These are phyloP conservation scores for Gyrodactylus bullatarudis DNA, from an alignment of 1,140 invertebrate species.

Conservation along the genomic window DNA sequence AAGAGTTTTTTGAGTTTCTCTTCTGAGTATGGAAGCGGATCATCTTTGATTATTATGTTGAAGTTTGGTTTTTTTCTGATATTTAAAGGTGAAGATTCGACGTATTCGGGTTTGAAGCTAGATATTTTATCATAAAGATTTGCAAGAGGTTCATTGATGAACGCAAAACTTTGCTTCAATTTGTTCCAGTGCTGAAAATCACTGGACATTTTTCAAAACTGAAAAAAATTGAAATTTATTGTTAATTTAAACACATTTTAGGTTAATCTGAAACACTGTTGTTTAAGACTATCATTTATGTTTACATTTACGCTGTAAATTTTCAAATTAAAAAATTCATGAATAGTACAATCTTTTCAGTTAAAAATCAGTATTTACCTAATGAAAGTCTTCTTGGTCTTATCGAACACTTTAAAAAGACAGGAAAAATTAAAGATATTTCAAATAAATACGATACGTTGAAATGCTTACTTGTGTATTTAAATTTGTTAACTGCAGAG, in stretches of 20 bases:
- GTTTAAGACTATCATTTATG: neutral
- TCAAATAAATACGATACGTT: too few species aligned
- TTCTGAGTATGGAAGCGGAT: neutral
- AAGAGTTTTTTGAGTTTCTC: neutral
- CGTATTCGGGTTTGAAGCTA: neutral
- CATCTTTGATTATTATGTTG: neutral
- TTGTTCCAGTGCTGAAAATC: neutral
- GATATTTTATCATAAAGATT: neutral
- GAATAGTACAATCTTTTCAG: neutral
- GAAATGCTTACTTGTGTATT: neutral
- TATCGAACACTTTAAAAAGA: neutral
- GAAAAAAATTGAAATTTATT: neutral
- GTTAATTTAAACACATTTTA: neutral
- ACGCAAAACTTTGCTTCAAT: neutral
- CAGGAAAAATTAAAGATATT: neutral
- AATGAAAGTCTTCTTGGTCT: neutral
- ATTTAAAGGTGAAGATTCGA: neutral
- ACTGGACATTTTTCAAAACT: neutral
- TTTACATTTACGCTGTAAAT: neutral
- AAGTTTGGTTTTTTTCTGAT: neutral
- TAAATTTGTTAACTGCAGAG: neutral
- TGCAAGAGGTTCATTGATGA: neutral
- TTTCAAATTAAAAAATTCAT: too few species aligned
- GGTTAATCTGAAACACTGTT: neutral
- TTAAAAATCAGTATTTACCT: neutral